Conservation (phyloP, 2,797 vertebrate genomes). For the Oreochromis mossambicus region DNA sequence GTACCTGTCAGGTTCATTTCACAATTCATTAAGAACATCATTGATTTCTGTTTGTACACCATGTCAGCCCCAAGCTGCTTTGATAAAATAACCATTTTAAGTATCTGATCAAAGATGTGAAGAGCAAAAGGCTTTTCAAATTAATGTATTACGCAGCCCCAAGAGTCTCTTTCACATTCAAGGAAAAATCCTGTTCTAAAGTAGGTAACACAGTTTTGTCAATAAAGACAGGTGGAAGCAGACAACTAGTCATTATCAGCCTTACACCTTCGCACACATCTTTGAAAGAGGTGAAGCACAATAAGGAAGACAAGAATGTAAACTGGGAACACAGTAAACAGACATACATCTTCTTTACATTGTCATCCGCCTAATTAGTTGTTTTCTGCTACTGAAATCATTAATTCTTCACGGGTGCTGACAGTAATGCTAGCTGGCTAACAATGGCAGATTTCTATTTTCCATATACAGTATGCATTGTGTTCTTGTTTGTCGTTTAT, state of each 20-base stretch:
- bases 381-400: not conserved
- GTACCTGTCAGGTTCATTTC: not conserved
- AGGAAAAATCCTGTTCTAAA: not conserved
- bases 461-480: not conserved
- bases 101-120: not conserved
- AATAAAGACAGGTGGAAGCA: not conserved
- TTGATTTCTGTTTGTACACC: conserved; percentile 7
- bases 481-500: not conserved
- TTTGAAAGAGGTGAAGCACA: not conserved
- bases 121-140: not conserved
- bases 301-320: not conserved
- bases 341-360: not conserved
- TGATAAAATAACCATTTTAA: not conserved
- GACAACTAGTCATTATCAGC: not conserved
- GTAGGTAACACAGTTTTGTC: not conserved
- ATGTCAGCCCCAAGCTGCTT: not conserved
- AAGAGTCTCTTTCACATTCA: not conserved
- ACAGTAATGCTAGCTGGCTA: not conserved
- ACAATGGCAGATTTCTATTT: not conserved
- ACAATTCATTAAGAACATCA: not conserved
- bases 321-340: not conserved
- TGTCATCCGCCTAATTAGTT: not conserved
- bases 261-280: not conserved
- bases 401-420: not conserved
- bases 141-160: not conserved